Evolutionary conservation across 2,113 vertebrate species (phyloP).

Genomic region (Alaudala cheleensis): DNA sequence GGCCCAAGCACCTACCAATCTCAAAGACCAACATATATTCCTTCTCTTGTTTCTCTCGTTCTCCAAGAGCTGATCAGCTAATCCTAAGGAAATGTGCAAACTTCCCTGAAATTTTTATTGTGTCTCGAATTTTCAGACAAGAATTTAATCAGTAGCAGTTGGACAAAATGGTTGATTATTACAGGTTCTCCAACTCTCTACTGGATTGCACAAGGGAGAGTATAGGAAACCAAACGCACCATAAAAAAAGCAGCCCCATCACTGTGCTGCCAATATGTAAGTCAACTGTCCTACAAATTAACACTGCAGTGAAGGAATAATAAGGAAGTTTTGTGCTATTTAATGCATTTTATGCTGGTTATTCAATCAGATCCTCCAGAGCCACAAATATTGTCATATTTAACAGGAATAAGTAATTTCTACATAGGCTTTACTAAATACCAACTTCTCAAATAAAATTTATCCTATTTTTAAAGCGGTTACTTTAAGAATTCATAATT

Average conservation of each 20-base stretch:
- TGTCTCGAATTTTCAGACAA: not conserved
- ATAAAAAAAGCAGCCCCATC: not conserved
- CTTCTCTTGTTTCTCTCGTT: not conserved
- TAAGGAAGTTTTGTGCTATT: not conserved
- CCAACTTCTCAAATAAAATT: not conserved
- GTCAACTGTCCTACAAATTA: not conserved
- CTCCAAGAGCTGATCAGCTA: not conserved
- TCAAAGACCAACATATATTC: not conserved
- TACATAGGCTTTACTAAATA: not conserved
- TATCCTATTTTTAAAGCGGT: not conserved
- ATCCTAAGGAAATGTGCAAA: not conserved
- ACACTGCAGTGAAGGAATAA: not conserved
- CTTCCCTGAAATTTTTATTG: not conserved
- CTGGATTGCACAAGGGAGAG: not conserved
- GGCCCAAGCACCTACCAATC: not conserved
- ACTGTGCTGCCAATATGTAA: not conserved
- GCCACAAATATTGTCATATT: not conserved
- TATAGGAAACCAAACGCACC: not conserved
- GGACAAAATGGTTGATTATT: not conserved
- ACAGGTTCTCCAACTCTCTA: not conserved
- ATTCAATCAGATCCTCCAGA: not conserved
- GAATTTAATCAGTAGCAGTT: not conserved
- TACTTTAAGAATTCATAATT: not conserved
- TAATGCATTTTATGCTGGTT: not conserved
- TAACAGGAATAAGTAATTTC: not conserved